phyloP scores from a whole-genome alignment of 2,888 invertebrate species.

The Strigamia maritima region DNA sequence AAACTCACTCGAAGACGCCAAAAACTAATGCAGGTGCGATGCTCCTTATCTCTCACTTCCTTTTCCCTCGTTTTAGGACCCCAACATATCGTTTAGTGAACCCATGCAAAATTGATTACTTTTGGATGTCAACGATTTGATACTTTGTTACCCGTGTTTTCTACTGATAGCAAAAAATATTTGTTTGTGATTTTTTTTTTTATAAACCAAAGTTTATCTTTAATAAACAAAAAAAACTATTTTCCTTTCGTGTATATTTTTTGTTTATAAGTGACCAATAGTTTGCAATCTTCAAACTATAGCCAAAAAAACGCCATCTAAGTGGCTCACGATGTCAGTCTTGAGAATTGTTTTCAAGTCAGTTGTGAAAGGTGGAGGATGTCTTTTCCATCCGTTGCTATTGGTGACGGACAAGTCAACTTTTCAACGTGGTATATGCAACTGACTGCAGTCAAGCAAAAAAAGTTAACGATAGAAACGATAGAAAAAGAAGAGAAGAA shows the following conservation, averaged over 20 bases:
- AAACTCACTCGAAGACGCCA: not conserved
- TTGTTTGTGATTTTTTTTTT: not conserved
- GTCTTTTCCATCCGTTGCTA: slow-evolving; percentile 2
- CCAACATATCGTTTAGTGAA: slow-evolving; percentile 13
- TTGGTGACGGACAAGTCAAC: slow-evolving; percentile 18
- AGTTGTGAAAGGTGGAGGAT: slow-evolving; percentile 18
- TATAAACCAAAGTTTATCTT: not conserved
- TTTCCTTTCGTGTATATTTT: not conserved
- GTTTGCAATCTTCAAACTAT: not conserved
- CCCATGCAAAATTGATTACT: slow-evolving; percentile 26
- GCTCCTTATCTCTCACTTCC: not conserved
- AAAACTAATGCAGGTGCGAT: slow-evolving; percentile 1
- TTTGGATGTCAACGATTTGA: slow-evolving; percentile 10
- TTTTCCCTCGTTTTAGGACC: not conserved
- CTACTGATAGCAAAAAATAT: slow-evolving; percentile 10
- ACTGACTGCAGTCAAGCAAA: not conserved
- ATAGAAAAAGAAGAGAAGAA: not conserved
- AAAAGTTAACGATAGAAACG: not conserved
- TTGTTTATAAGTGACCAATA: not conserved
- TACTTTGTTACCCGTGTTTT: not conserved
- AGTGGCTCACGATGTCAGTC: not conserved
- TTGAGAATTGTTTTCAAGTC: not conserved
- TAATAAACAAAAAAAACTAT: not conserved
- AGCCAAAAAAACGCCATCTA: not conserved
- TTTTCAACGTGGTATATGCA: slow-evolving; percentile 15